Base-by-base conservation (phyloP, 2,797 vertebrate species). In the Pristis pectinata region DNA sequence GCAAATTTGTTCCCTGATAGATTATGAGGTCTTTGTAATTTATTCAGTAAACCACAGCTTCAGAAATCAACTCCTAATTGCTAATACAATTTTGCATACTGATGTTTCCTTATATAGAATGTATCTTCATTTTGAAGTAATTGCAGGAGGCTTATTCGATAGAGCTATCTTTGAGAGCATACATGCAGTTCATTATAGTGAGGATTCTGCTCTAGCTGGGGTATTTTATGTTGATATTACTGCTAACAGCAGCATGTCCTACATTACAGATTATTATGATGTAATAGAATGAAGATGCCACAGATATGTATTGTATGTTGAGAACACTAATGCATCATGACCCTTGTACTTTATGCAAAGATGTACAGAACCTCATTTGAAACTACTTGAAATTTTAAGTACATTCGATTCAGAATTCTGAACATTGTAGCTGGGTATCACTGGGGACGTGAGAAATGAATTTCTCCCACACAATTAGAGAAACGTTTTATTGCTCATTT, bases 31-130 rank as follows among this genome's bases (percentile, higher is more conserved):
- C 41, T 19, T 30, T 30, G 44, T 94, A 56, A 76, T 56, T 94
- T 94, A 94, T 76, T 94, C 44, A 76, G 67, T 76, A 94, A 76
- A n/a, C 24, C 70, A 13, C 4, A 19, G 92, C 44, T 94, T n/a
- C 44, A 74, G 91, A 72, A 92, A 70, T 67, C 91, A 70, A 70
- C n/a, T 49, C 8, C 37, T 72, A 93, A 93, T 93, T 93, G 64
- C 19, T 24, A 27, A 56, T 67, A 67, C n/a, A 92, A 2, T 10
- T 37, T 41, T 92, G 89, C n/a, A 70, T 93, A 30, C 19, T 94
- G 44, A 49, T 49, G 11, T 22, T 70, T 67, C 91, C 41, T 44
- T 93, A 10, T 30, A 9, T 10, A 70, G 37, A 19, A 41, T 24
- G 64, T 34, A 53, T 5, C n/a, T n/a, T 67, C 34, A 87, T 87